Conservation (phyloP, 2,113 vertebrate species). For the Bufo bufo region DNA sequence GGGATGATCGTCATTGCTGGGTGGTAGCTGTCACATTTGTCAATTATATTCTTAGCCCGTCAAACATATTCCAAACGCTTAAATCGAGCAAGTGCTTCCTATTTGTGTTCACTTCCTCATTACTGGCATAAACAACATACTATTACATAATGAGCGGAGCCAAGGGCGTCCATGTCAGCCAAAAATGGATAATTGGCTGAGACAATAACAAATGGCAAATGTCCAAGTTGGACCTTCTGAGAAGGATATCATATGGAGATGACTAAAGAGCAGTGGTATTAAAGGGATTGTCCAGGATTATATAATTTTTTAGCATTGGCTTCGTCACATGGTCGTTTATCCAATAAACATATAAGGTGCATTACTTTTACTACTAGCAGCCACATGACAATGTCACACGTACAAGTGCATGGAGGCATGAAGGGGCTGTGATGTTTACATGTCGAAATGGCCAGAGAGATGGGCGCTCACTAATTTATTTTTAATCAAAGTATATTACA, state of each 20-base stretch:
- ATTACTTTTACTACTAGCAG: neutral
- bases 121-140: slow-evolving; percentile 32
- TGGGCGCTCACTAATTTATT: no score
- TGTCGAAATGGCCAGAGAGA: no score
- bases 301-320: neutral
- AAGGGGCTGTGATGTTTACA: no score
- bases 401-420: no score
- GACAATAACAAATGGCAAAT: neutral
- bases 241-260: neutral
- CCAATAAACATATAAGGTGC: neutral
- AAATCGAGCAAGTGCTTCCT: slow-evolving; percentile 14
- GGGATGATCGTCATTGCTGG: neutral
- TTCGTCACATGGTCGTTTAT: neutral
- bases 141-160: slow-evolving; percentile 23
- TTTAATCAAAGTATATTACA: no score
- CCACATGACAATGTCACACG: neutral
- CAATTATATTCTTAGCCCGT: slow-evolving; percentile 30
- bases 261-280: neutral
- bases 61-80: slow-evolving; percentile 17
- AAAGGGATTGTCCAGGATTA: neutral
- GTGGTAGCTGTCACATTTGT: slow-evolving; percentile 11
- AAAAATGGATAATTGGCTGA: slow-evolving; percentile 37
- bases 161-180: slow-evolving; percentile 1
- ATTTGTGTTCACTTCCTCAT: slow-evolving; percentile 34
- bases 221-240: neutral